Conservation (phyloP, 2,797 vertebrate genomes). For the Eulemur rubriventer region DNA sequence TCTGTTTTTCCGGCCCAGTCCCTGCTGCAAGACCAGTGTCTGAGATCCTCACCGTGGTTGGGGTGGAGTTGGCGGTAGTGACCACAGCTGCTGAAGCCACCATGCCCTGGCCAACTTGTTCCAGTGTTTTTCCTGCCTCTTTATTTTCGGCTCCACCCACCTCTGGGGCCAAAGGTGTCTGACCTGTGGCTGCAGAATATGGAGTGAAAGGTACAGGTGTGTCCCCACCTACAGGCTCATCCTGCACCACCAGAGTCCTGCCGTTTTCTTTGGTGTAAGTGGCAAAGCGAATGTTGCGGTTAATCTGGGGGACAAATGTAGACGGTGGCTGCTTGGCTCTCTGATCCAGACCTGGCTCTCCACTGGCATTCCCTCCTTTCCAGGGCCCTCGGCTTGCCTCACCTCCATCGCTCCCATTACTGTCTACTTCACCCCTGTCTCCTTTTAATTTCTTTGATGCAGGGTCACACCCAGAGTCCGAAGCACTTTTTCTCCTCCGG, state of each 20-base stretch:
- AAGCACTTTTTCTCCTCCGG: constrained; percentile 93
- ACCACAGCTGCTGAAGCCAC: constrained; percentile 85
- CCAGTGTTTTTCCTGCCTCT: constrained; percentile 86
- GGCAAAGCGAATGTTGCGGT: constrained; percentile 91
- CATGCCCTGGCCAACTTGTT: constrained; percentile 87
- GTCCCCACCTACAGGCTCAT: constrained; percentile 89
- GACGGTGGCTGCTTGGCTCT: constrained; percentile 86
- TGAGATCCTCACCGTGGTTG: constrained; percentile 89
- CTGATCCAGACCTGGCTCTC: constrained; percentile 84
- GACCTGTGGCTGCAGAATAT: constrained; percentile 90
- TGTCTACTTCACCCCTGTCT: constrained; percentile 90
- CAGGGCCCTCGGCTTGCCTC: constrained; percentile 89
- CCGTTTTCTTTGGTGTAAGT: constrained; percentile 97
- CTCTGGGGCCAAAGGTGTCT: constrained; percentile 75
- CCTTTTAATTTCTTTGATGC: constrained; percentile 96
- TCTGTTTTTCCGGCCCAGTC: constrained; percentile 89
- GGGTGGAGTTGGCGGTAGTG: constrained; percentile 89
- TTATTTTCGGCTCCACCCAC: constrained; percentile 83
- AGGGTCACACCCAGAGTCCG: constrained; percentile 94
- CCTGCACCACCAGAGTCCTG: constrained; percentile 91
- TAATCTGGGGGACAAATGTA: constrained; percentile 90
- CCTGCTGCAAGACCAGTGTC: constrained; percentile 88
- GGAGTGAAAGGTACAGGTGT: constrained; percentile 89
- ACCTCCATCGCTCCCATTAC: constrained; percentile 87
- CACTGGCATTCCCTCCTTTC: constrained; percentile 85